A percentile compares a stretch with the other conserved stretches of the same genome.
These are phyloP conservation scores for Lacerta viridis DNA, from an alignment of 2,797 vertebrate genomes.

Conservation along the genomic window DNA sequence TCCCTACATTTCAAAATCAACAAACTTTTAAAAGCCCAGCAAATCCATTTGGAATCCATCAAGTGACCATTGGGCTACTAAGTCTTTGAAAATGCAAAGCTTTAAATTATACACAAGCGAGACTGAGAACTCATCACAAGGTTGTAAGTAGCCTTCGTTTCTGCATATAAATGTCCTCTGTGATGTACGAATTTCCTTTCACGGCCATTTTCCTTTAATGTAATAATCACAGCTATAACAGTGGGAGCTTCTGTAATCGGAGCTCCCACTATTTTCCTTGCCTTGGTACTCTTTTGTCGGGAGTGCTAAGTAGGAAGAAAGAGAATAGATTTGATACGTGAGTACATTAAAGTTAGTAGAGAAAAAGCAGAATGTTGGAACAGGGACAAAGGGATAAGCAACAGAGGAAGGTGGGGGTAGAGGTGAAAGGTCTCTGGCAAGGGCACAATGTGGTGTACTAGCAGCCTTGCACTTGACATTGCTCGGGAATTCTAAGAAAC, in stretches of 20 bases:
- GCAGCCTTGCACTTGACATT: too few relatives aligned
- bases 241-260: background rate
- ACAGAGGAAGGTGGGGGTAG: background rate
- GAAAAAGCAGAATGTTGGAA: background rate
- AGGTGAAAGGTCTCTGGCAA: background rate
- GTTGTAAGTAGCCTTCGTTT: background rate
- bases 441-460: too few relatives aligned
- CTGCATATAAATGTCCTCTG: background rate
- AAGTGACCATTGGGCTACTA: background rate
- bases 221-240: background rate
- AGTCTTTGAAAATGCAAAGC: background rate
- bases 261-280: background rate
- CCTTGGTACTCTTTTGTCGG: conserved; percentile 6
- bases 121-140: background rate
- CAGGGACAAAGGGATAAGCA: background rate
- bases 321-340: conserved; percentile 30
- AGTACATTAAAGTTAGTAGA: background rate
- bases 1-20: too few relatives aligned
- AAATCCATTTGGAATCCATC: background rate
- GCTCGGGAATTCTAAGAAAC: too few relatives aligned
- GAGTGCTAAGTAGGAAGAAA: background rate
- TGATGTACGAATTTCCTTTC: background rate
- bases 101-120: background rate
- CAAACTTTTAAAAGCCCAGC: background rate
- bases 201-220: background rate